Percentiles rank a stretch among this genome's conserved stretches.
phyloP scores from a whole-genome alignment of 2,888 invertebrate genomes.

The Parapristionchus giblindavisi region DNA sequence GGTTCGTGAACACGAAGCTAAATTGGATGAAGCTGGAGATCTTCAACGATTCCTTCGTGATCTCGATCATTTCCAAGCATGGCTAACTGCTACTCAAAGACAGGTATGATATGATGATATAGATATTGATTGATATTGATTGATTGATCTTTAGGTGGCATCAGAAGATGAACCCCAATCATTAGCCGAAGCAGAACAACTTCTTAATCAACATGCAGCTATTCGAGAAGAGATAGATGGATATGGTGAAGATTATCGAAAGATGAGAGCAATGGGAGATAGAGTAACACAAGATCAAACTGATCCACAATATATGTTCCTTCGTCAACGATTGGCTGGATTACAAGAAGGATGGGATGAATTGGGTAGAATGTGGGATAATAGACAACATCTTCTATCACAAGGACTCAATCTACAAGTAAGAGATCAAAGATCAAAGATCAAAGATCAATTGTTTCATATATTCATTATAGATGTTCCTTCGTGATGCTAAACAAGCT shows the following conservation, averaged over 20 bases:
- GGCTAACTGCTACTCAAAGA: constrained; percentile 98
- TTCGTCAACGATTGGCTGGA: constrained; percentile 92
- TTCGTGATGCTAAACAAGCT: constrained; percentile 95
- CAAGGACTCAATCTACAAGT: constrained; percentile 90
- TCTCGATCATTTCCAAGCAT: constrained; percentile 94
- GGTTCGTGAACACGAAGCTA: constrained; percentile 96
- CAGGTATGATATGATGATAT: constrained; percentile 73
- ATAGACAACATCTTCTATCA: constrained; percentile 89
- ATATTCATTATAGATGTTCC: constrained; percentile 78
- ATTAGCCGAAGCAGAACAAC: constrained; percentile 93
- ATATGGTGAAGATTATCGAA: constrained; percentile 90
- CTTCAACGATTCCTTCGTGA: constrained; percentile 96
- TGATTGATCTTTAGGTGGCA: constrained; percentile 78
- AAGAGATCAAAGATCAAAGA: too few species aligned
- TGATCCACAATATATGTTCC: constrained; percentile 99
- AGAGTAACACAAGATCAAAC: constrained; percentile 84
- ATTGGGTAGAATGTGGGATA: constrained; percentile 99
- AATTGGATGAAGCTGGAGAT: constrained; percentile 97
- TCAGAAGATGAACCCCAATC: constrained; percentile 93
- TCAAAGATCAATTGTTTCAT: too few species aligned
- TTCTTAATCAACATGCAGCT: constrained; percentile 95
- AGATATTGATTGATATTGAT: too few species aligned
- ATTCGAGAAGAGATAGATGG: constrained; percentile 99
- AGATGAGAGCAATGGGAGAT: constrained; percentile 99
- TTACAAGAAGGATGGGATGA: constrained; percentile 99